Conservation (phyloP, 2,113 vertebrate species). For the Microcebus ravelobensis region DNA sequence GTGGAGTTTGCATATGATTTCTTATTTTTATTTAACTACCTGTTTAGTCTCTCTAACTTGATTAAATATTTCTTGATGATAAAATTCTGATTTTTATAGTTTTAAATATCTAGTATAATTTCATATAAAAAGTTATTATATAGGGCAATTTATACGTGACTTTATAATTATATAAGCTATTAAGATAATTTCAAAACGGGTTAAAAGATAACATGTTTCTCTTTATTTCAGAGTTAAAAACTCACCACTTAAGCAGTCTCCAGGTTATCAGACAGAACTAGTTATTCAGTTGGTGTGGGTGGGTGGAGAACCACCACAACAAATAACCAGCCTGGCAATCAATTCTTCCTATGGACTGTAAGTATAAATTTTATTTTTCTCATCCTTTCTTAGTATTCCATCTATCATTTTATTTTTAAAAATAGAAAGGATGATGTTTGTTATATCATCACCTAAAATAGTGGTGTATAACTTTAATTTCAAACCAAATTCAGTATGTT, state of each 20-base stretch:
- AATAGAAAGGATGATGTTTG: not conserved
- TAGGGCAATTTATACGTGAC: not conserved
- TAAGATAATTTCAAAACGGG: not conserved
- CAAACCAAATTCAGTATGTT: not conserved
- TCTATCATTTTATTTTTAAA: not conserved
- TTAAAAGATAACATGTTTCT: conserved; percentile 56
- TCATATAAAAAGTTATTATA: not conserved
- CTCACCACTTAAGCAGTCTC: conserved; percentile 96
- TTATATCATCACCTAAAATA: not conserved
- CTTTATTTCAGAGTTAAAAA: conserved; percentile 93
- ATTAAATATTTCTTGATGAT: not conserved
- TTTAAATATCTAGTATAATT: not conserved
- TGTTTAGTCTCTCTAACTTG: not conserved
- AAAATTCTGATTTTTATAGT: not conserved
- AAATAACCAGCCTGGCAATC: conserved; percentile 96
- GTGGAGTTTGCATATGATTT: not conserved
- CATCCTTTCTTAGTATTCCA: not conserved
- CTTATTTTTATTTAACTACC: not conserved
- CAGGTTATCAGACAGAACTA: conserved; percentile 96
- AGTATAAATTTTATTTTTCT: conserved; percentile 81
- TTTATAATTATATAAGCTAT: not conserved
- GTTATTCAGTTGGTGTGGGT: conserved; percentile 99
- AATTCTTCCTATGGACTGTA: conserved; percentile 97
- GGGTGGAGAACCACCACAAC: conserved; percentile 97
- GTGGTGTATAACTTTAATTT: not conserved